Evolutionary conservation across 2,888 invertebrate species (phyloP), one percentile per base, ranked within the genome.

Genomic region (Synergus itoensis): DNA sequence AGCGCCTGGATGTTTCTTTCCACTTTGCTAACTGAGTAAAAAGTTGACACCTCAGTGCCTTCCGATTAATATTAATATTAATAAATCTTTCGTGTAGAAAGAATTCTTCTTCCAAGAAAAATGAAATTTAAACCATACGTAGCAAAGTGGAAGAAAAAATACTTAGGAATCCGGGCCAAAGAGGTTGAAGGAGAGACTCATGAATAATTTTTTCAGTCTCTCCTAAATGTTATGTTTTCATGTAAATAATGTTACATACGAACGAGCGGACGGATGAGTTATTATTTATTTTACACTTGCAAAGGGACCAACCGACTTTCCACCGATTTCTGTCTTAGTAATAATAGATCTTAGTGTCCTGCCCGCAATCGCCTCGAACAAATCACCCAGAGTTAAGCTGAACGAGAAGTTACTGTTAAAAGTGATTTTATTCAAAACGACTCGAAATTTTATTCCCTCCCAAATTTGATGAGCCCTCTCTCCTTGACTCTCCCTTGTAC

Each of bases 251-350:
- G 85, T 87, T 87, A 85, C 84, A 86, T 87, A 86, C 86, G 85
- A 87, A 84, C 84, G 85, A 88, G 84, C 85, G 88, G 84, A 89
- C 84, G 88, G 85, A 89, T 84, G 89, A 88, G 77, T 87, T 85
- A 87, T 90, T 91, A 92, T 92, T 92, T 92, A 92, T 92, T 92
- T 89, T 88, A 89, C 88, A 89, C 84, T 87, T 87, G 87, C 87
- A 91, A 91, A 89, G 90, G 89, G 91, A 92, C 91, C 92, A 92
- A 91, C 89, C 89, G 90, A 92, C 86, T 91, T 92, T 92, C 92
- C 92, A 92, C 92, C 92, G 91, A 92, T 90, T 91, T 91, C 89
- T 91, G 88, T 90, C 89, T 90, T 91, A 91, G 90, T 86, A 84
- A 84, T 67, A 69, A 84, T 90, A 90, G 88, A 88, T 88, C 81